phyloP scores from a whole-genome alignment of 2,113 vertebrate genomes.

The Myocastor coypus region DNA sequence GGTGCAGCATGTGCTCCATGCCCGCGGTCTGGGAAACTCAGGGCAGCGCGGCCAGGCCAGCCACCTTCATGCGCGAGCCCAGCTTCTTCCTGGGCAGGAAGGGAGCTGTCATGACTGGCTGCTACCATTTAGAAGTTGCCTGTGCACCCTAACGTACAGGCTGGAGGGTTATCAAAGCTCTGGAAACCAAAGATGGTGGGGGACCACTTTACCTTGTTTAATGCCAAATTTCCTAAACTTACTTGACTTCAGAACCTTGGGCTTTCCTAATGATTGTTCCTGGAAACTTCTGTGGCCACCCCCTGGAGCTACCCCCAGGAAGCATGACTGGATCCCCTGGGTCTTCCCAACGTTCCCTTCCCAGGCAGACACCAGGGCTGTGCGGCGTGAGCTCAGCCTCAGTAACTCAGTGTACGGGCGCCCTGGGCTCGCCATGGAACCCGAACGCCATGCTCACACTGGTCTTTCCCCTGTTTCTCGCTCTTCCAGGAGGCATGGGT shows the following conservation, averaged over 20 bases:
- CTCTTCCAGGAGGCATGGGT: neutral
- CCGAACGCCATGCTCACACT: neutral
- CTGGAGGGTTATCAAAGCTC: neutral
- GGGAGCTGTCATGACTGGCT: neutral
- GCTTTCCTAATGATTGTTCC: slow-evolving; percentile 11
- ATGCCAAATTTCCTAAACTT: neutral
- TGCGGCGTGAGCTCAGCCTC: neutral
- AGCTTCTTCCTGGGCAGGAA: neutral
- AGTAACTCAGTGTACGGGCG: too few species aligned
- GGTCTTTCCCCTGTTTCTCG: neutral
- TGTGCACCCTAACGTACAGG: neutral
- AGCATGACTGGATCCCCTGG: neutral
- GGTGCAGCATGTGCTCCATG: neutral
- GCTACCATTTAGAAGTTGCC: neutral
- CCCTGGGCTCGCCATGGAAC: neutral
- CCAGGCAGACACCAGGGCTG: neutral
- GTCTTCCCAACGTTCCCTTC: neutral
- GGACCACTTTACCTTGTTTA: neutral
- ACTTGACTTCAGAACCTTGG: neutral
- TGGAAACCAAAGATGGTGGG: neutral
- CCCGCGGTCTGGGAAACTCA: neutral
- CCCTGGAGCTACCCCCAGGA: neutral
- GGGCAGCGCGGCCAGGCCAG: neutral
- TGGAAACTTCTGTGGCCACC: neutral
- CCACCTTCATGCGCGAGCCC: neutral